Evolutionary conservation across 2,113 vertebrate species (phyloP), one percentile per base, ranked within the genome.

Genomic region (Irena cyanogastra): DNA sequence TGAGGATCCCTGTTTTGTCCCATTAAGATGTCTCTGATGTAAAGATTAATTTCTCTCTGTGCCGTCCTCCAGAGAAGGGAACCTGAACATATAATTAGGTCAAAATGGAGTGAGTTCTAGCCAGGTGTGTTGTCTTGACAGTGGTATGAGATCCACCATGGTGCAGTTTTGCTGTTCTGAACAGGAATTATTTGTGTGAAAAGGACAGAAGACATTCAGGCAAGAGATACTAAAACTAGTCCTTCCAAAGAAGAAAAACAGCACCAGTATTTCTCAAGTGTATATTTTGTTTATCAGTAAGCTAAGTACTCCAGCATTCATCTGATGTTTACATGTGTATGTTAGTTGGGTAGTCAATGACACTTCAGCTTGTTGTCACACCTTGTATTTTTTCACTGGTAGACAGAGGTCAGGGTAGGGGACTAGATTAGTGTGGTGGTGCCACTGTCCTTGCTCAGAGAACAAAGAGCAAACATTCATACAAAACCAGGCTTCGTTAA

Each of bases 61-160:
- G 52, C 35, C 3, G 8, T 78, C 18, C 22, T 33, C 4, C 8
- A 13, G 30, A 42, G 52, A 66, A 85, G 30, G 28, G n/a, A 47
- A n/a, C 17, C 9, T 78, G 39, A 81, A 33, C 18, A 31, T 26
- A 50, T 4, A 70, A 35, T 54, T 75, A 44, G 30, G 56, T 42
- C 31, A 70, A 79, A 87, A 63, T 28, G 4, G 28, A 14, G 4
- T 49, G 65, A 68, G 13, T 85, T 71, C 44, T 56, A 76, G 30
- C 8, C 26, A 19, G 57, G 4, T 52, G 10, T 75, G 24, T 64
- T 79, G 30, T 76, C 61, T 83, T 0, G 0, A 10, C 9, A 56
- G 20, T 49, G 12, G 8, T 49, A 26, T 2, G 8, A 85, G 26
- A 24, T 59, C 33, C 26, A 54, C 6, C 3, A 2, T 19, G 23